These are phyloP conservation scores for Ectemnius continuus DNA, from an alignment of 2,888 invertebrate genomes.

Conservation along the genomic window DNA sequence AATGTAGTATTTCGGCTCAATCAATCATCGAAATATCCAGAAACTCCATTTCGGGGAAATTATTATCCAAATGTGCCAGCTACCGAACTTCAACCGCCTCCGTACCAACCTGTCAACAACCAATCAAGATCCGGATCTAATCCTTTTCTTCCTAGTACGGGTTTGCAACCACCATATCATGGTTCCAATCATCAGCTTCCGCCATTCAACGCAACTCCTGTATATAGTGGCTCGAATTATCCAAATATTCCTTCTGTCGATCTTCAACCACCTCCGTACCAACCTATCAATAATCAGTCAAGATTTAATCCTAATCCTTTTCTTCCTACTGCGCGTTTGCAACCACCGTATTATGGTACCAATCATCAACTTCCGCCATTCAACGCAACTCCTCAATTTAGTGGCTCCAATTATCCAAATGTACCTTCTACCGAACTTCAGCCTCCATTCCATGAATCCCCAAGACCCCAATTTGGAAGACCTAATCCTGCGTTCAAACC, in stretches of 20 bases:
- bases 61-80: background rate
- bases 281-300: background rate
- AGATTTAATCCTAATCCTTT: background rate
- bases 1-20: background rate
- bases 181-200: background rate
- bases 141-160: background rate
- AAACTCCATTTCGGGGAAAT: background rate
- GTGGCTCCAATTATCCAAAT: background rate
- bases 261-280: slow-evolving; percentile 7
- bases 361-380: background rate
- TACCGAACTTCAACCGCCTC: background rate
- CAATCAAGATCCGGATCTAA: background rate
- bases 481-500: slow-evolving; percentile 1
- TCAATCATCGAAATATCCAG: background rate
- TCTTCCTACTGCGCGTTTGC: slow-evolving; percentile 5
- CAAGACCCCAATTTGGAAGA: slow-evolving; percentile 1
- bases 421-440: slow-evolving; percentile 2
- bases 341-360: background rate
- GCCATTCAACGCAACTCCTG: too few relatives aligned
- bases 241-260: background rate
- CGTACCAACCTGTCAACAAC: slow-evolving; percentile 2
- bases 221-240: too few relatives aligned
- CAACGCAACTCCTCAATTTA: too few relatives aligned
- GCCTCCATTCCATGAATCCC: slow-evolving; percentile 4
- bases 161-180: slow-evolving; percentile 16